Conservation (phyloP, 1,140 invertebrate species). For the Notospermus geniculatus region DNA sequence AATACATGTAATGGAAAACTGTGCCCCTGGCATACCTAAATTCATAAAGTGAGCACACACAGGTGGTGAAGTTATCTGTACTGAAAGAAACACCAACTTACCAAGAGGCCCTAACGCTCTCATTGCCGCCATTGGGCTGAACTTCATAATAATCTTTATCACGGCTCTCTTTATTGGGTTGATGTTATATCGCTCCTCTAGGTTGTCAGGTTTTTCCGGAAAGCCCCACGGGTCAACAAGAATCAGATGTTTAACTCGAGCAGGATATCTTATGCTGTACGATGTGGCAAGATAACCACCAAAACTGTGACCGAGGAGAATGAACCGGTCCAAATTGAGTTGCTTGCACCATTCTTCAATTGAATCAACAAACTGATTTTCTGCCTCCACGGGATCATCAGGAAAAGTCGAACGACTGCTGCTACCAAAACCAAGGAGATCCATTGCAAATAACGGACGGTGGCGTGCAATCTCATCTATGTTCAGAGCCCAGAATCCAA, state of each 20-base stretch:
- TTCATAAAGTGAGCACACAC: no score
- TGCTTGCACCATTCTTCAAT: conserved; percentile 92
- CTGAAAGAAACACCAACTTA: no score
- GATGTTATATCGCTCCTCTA: conserved; percentile 48
- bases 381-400: conserved; percentile 75
- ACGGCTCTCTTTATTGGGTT: conserved; percentile 44
- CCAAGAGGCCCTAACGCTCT: conserved; percentile 86
- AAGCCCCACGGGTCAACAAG: conserved; percentile 99
- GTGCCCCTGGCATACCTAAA: no score
- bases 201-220: conserved; percentile 69
- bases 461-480: conserved; percentile 63
- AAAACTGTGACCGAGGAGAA: conserved; percentile 91
- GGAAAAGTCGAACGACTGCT: conserved; percentile 86
- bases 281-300: conserved; percentile 90
- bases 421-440: conserved; percentile 89
- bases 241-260: conserved; percentile 81
- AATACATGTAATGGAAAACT: no score
- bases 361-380: conserved; percentile 83
- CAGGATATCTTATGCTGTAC: conserved; percentile 69
- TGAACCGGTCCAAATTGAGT: conserved; percentile 84
- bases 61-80: no score
- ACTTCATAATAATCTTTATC: conserved; percentile 66
- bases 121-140: conserved; percentile 89
- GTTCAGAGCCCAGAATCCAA: conserved; percentile 91
- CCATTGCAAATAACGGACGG: conserved; percentile 89